Evolutionary conservation across 2,113 vertebrate genomes (phyloP), one percentile per base, ranked within the genome.

Genomic region (Phycodurus eques): DNA sequence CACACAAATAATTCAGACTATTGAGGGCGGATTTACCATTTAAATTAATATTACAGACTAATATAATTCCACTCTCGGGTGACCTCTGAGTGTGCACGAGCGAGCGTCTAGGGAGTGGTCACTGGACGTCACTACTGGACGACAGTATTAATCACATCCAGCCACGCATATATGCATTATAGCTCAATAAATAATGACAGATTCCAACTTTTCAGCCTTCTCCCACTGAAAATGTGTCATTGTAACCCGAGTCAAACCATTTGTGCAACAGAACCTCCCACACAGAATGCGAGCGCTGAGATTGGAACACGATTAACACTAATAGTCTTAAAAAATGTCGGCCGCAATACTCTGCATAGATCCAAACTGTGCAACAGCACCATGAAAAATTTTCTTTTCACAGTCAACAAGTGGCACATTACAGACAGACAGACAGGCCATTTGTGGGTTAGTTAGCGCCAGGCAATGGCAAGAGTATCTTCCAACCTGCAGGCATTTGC

Each of bases 111-210:
- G 81, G 84, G 77, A 79, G 72, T 75, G 87, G 71, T 10, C 75
- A 64, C 68, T 64, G 47, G 75, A 83, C 82, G 62, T 80, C 74
- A 80, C 76, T 51, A 54, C 53, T 80, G 75, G 76, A 83, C 68
- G 76, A 71, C 73, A 68, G 65, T 68, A 80, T 89, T 82, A 86
- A 88, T 88, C 86, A 89, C 82, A 80, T 85, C 76, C 43, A 85
- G 72, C 27, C 27, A 27, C 27, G 27, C 27, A 27, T 27, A 27
- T 27, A 27, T 27, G 27, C 27, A 27, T 35, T 59, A 27, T 17
- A 42, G 68, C 60, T 62, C 13, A 17, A 54, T 17, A 39, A 66
- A 76, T 43, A 59, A 66, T 33, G 35, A 66, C 47, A 57, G 12
- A 43, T 47, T 63, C 68, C 70, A 57, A 74, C 54, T 68, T 60